Evolutionary conservation across 2,888 invertebrate species (phyloP), one percentile per base, ranked within the genome.

Genomic region (Apotomis capreana): DNA sequence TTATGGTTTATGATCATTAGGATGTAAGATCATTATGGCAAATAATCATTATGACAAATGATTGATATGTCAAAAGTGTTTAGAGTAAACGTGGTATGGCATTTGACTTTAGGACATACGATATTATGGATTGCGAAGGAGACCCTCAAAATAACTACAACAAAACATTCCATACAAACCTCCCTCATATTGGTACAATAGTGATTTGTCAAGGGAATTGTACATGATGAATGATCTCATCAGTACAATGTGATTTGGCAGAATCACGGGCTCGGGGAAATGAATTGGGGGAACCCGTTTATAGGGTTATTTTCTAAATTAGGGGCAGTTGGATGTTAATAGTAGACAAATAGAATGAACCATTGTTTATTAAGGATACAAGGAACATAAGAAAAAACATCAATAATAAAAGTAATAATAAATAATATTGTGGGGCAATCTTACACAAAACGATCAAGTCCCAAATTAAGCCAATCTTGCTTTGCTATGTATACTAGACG

Each of bases 151-250:
- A 1, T 26, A 26, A 26, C 1, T 26, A 26, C 49, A 49, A 49
- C 49, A 49, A 49, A 49, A 10, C 49, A 49, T 49, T 10, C 49
- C 49, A 49, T 49, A 49, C 49, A 49, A 49, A 49, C 49, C 49
- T 6, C 49, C 26, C 4, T 44, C 55, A 26, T 46, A 65, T 65
- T 64, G 46, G 26, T 64, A 64, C 55, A 55, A 64, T 64, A 65
- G 65, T 65, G 65, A 65, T 65, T 55, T 65, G 55, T 12, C 65
- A 46, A 44, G 55, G 65, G 55, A 57, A 65, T 36, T 46, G 46
- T 57, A n/a, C n/a, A 57, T 65, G 65, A 65, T 46, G 57, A 65
- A 65, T 57, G 55, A 55, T 36, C 65, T 57, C 65, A 65, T 65
- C 65, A 65, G 54, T 0, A n/a, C 55, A 57, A 55, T 44, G 57